A percentile compares a stretch with the other conserved stretches of the same genome.
These are phyloP conservation scores for Mythimna albipuncta DNA, from an alignment of 2,888 invertebrate species.

Conservation along the genomic window DNA sequence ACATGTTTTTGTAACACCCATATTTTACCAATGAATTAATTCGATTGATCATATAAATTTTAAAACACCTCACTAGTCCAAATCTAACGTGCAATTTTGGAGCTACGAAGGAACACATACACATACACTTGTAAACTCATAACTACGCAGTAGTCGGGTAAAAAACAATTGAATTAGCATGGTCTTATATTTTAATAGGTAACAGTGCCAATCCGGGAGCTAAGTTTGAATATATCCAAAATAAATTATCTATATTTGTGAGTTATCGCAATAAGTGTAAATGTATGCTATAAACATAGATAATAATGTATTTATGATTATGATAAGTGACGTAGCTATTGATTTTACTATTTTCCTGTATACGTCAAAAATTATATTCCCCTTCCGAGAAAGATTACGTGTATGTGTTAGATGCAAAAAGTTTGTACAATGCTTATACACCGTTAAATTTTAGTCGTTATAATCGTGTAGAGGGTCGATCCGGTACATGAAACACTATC, in stretches of 20 bases:
- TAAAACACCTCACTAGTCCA: background rate
- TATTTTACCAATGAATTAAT: too few species aligned
- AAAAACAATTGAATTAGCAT: too few species aligned
- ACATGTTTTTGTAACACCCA: too few species aligned
- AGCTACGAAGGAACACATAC: background rate
- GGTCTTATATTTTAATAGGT: background rate
- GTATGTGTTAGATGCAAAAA: background rate
- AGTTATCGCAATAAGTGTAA: constrained; percentile 18
- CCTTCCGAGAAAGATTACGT: background rate
- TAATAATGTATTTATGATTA: constrained; percentile 26
- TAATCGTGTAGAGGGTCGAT: too few species aligned
- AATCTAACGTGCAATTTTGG: background rate
- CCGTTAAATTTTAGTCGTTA: too few species aligned
- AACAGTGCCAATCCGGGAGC: background rate
- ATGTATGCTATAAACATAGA: constrained; percentile 33
- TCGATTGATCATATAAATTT: too few species aligned
- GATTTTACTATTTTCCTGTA: constrained; percentile 17
- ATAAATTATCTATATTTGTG: background rate
- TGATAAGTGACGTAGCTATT: background rate
- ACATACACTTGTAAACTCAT: background rate
- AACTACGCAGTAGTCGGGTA: background rate
- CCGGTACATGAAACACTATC: too few species aligned
- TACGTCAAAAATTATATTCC: constrained; percentile 8
- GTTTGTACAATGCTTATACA: too few species aligned
- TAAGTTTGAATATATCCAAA: constrained; percentile 1